These are phyloP conservation scores for Dioctria linearis DNA, from an alignment of 2,888 invertebrate species.

Conservation along the genomic window DNA sequence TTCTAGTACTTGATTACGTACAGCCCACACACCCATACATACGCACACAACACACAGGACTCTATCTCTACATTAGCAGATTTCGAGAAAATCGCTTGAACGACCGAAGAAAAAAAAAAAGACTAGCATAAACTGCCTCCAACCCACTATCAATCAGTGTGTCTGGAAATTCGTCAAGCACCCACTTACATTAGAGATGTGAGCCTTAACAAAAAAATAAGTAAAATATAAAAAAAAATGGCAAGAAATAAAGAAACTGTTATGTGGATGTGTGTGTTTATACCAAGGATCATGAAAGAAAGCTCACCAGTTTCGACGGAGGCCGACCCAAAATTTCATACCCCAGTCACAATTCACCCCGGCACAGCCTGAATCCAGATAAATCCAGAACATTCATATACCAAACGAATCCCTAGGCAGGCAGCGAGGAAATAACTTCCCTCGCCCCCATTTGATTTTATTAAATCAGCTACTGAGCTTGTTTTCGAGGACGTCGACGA, in stretches of 20 bases:
- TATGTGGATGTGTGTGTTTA: background rate
- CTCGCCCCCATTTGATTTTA: conserved; percentile 38
- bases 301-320: conserved; percentile 9
- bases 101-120: background rate
- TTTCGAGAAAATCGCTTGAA: background rate
- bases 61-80: background rate
- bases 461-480: conserved; percentile 43
- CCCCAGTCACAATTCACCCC: conserved; percentile 42
- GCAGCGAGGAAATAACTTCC: conserved; percentile 53
- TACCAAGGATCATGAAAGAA: conserved; percentile 8
- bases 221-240: too few relatives aligned
- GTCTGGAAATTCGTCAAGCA: conserved; percentile 48
- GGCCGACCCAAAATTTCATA: conserved; percentile 52
- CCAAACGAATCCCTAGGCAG: conserved; percentile 56
- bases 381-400: background rate
- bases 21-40: background rate
- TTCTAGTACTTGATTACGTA: conserved; percentile 40
- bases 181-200: conserved; percentile 6
- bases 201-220: background rate
- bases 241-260: too few relatives aligned
- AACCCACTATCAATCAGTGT: conserved; percentile 10
- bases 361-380: conserved; percentile 9
- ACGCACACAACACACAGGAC: background rate
- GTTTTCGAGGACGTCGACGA: conserved; percentile 39
- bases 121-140: conserved; percentile 24